Evolutionary conservation across 2,113 vertebrate genomes (phyloP).

Genomic region (Anarhynchus alexandrinus): DNA sequence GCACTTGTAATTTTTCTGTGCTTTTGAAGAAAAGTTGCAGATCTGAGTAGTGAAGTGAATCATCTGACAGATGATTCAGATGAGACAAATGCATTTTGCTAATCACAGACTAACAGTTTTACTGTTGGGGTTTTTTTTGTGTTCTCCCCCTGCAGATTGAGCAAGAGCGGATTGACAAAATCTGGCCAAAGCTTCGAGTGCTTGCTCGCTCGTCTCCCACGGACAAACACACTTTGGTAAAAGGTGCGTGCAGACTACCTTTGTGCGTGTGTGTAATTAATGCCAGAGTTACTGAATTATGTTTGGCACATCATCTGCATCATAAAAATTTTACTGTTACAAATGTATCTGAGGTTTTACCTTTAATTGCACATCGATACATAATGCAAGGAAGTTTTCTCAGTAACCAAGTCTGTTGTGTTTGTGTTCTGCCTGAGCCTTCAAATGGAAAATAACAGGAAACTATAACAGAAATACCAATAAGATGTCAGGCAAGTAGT

Average conservation of each 20-base stretch:
- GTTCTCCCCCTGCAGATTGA: slow-evolving; percentile 79
- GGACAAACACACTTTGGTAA: slow-evolving; percentile 96
- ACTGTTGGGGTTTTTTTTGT: neutral
- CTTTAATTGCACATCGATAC: neutral
- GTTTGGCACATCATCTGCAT: neutral
- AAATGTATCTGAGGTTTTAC: neutral
- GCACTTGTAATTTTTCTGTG: neutral
- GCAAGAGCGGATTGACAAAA: slow-evolving; percentile 96
- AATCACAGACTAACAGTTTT: neutral
- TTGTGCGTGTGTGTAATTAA: fast-evolving
- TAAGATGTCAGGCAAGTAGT: neutral
- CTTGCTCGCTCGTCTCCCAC: slow-evolving; percentile 96
- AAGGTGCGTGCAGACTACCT: slow-evolving; percentile 79
- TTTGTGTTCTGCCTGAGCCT: neutral
- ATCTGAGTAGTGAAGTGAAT: neutral
- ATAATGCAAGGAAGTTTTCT: neutral
- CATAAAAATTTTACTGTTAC: neutral
- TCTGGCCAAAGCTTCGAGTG: slow-evolving; percentile 96
- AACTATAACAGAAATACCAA: neutral
- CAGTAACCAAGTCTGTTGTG: neutral
- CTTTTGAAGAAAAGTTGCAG: neutral
- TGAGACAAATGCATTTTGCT: neutral
- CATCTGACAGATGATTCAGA: neutral
- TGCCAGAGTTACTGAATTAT: neutral
- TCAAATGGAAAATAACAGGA: neutral